phyloP scores from a whole-genome alignment of 2,888 invertebrate genomes.

The Dicycla oo region DNA sequence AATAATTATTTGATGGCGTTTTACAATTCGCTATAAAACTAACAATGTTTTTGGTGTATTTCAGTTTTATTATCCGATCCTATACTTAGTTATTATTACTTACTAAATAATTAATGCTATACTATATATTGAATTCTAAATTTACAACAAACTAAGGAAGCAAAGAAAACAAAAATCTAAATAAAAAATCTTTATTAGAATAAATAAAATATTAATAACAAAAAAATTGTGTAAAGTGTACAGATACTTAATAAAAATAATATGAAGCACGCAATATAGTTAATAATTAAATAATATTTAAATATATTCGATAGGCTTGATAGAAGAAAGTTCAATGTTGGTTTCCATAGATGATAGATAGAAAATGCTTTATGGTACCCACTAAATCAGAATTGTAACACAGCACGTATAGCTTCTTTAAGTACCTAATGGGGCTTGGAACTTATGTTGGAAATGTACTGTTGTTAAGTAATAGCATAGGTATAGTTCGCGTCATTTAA shows the following conservation, averaged over 20 bases:
- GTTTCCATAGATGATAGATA: not conserved
- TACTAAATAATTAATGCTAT: too few relatives aligned
- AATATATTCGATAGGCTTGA: slow-evolving; percentile 25
- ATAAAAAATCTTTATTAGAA: slow-evolving; percentile 80
- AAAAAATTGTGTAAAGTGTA: slow-evolving; percentile 65
- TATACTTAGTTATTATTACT: too few relatives aligned
- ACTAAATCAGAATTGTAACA: too few relatives aligned
- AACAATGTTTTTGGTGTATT: too few relatives aligned
- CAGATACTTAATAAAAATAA: slow-evolving; percentile 56
- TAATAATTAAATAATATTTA: slow-evolving; percentile 38
- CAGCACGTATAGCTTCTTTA: too few relatives aligned
- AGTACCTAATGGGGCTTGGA: too few relatives aligned
- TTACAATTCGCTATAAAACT: too few relatives aligned
- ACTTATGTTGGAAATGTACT: too few relatives aligned
- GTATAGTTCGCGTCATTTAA: too few relatives aligned
- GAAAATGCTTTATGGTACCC: not conserved
- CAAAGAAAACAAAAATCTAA: slow-evolving; percentile 59
- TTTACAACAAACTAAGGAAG: slow-evolving; percentile 5
- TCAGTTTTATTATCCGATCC: too few relatives aligned
- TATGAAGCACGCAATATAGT: slow-evolving; percentile 71
- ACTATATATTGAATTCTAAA: not conserved
- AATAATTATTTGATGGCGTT: too few relatives aligned
- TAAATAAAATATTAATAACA: slow-evolving; percentile 73
- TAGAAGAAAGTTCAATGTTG: not conserved
- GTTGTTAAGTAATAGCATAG: too few relatives aligned